phyloP scores from a whole-genome alignment of 2,113 vertebrate genomes.

The Myocastor coypus region DNA sequence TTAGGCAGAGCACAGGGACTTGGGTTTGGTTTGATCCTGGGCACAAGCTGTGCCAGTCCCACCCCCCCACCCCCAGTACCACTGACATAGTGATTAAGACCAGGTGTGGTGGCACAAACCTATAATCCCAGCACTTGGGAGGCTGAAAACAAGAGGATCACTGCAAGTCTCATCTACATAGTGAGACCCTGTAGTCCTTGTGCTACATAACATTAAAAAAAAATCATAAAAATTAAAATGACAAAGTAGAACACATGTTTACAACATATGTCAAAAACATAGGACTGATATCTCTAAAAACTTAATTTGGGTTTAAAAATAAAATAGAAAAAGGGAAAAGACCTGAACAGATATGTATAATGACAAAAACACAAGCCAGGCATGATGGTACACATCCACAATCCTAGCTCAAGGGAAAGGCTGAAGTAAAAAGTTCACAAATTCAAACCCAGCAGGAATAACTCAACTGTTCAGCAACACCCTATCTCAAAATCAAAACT shows the following conservation, averaged over 20 bases:
- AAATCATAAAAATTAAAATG: not conserved
- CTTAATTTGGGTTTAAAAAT: not conserved
- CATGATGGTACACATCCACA: not conserved
- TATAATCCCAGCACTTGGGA: too few relatives aligned
- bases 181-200: too few relatives aligned
- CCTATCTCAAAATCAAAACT: not conserved
- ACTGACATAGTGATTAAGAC: too few relatives aligned
- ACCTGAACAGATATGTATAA: not conserved
- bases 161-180: too few relatives aligned
- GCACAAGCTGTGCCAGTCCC: too few relatives aligned
- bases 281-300: not conserved
- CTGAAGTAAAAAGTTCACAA: not conserved
- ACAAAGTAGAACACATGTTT: conserved; percentile 34
- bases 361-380: not conserved
- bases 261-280: not conserved
- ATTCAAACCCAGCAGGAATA: not conserved
- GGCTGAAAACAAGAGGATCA: too few relatives aligned
- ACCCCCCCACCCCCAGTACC: too few relatives aligned
- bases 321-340: not conserved
- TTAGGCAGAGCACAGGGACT: too few relatives aligned
- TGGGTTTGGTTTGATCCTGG: too few relatives aligned
- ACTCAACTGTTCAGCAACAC: not conserved
- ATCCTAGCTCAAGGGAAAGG: not conserved
- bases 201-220: too few relatives aligned
- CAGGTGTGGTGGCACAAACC: too few relatives aligned